Base-by-base conservation (phyloP, 2,797 vertebrate genomes). In the Bradypus variegatus region DNA sequence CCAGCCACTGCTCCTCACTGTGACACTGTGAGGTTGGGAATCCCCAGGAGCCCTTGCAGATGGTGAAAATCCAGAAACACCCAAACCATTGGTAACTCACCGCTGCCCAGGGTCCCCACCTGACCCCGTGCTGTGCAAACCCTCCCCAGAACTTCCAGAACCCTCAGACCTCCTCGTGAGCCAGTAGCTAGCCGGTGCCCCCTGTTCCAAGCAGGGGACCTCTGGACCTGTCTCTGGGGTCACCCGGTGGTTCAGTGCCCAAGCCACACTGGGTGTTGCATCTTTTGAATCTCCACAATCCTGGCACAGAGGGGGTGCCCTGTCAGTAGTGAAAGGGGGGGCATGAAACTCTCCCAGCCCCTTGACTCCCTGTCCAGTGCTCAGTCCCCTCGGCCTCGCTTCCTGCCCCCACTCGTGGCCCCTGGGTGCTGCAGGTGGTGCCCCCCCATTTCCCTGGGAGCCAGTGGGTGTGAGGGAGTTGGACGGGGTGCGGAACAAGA, bases 401-500 rank as follows among this genome's bases (percentile, higher is more conserved):
- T 25, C 55, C 18, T 27, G 4, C 5, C 18, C 21, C 5, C 67
- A n/a, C 12, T 7, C 50, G 5, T 10, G 78, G 41, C 77, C 80
- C 89, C 53, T 65, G 12, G 6, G 65, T 27, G 62, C 48, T 3
- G n/a, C 36, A 10, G 25, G 45, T 1, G n/a, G 27, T 45, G 31
- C 90, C 79, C 53, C 41, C 62, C 36, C 12, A 0, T 36, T 64
- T 65, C 33, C 88, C 21, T 1, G 21, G 62, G 91, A 64, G 41
- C 48, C 21, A 1, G 41, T 14, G 86, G 25, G 70, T 25, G 55
- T 23, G 23, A 25, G 55, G 53, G 82, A n/a, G 27, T 9, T 21
- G 25, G 27, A 6, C 29, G 38, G 82, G 41, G 18, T 38, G n/a
- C 64, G 65, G 93, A 98, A 98, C 97, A 97, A 97, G 83, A 95